Evolutionary conservation across 1,140 invertebrate genomes (phyloP), one percentile per base, ranked within the genome.

Genomic region (Gryllus bimaculatus): DNA sequence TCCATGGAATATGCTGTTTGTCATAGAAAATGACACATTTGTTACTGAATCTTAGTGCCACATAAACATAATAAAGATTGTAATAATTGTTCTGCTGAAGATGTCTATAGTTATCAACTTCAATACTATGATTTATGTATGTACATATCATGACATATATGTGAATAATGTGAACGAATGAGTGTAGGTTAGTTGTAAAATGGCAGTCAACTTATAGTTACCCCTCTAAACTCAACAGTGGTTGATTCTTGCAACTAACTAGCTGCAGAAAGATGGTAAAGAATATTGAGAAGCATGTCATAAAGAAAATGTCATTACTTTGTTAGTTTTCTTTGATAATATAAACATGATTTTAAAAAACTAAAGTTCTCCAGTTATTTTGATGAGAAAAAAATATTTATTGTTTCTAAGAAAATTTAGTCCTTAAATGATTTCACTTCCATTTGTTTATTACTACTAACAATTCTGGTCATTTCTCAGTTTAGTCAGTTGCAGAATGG

Each of bases 131-230:
- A 78, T 78, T 8, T 76, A 48, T 76, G 76, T 77, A 49, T 78
- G 78, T 78, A 78, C 78, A 78, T 78, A 78, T 78, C 78, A 75
- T 48, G 49, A 15, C 26, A 78, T 78, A 78, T 20, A 78, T 78
- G 73, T 78, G 78, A 78, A 78, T 78, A 74, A 54, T 78, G 54
- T 73, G 78, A 66, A 73, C 8, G 78, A 39, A 78, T 78, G 78
- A 73, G 18, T 78, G 78, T 77, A 20, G 48, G 20, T 49, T 48
- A 20, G 47, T 77, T 77, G 76, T 77, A 77, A 47, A 48, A 48
- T 12, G 20, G 76, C 76, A 77, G 47, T 54, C 47, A 77, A 48
- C 4, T 77, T 21, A 7, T 7, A 15, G 48, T 47, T 77, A 49
- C 48, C 20, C 10, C 26, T 39, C 26, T 39, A 39, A 39, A 39